phyloP scores from a whole-genome alignment of 2,113 vertebrate species.

The Astur gentilis region DNA sequence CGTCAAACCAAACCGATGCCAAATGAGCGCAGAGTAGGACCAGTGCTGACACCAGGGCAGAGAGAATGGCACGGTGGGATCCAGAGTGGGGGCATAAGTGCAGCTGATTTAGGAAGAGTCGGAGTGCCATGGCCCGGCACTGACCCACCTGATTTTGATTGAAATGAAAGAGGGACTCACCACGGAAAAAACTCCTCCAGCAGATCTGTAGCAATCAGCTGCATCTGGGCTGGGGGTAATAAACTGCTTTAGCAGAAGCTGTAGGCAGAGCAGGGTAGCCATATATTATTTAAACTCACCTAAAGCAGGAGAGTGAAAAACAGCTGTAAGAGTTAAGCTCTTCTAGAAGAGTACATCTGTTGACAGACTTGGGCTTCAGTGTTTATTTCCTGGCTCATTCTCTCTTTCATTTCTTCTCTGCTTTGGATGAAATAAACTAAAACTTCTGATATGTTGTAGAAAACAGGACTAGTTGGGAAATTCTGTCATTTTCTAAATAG shows the following conservation, averaged over 20 bases:
- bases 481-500: not conserved
- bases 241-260: not conserved
- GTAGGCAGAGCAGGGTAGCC: not conserved
- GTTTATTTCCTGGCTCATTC: not conserved
- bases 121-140: not conserved
- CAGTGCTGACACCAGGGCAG: not conserved
- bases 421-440: not conserved
- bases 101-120: not conserved
- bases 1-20: not conserved
- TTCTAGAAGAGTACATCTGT: not conserved
- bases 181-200: not conserved
- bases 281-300: not conserved
- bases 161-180: not conserved
- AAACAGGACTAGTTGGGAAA: not conserved
- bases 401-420: not conserved
- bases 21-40: not conserved
- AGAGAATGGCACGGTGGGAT: not conserved
- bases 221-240: rapidly evolving
- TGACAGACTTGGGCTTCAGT: not conserved
- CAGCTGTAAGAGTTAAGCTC: not conserved
- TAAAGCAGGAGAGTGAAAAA: not conserved
- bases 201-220: not conserved
- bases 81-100: not conserved
- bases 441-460: not conserved
- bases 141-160: not conserved